Base-by-base conservation (phyloP, 2,888 invertebrate species). In the Parapristionchus giblindavisi region DNA sequence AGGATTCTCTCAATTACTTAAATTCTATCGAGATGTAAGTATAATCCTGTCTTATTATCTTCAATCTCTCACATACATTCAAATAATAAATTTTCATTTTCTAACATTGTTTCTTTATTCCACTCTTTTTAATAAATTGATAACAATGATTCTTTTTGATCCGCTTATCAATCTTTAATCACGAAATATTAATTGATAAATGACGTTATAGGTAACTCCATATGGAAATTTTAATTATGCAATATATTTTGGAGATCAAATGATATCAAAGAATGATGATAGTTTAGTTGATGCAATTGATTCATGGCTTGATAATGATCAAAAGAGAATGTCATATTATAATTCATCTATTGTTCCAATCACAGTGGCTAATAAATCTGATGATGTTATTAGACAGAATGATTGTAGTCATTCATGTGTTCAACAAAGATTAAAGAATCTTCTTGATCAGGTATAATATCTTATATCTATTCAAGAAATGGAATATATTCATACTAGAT, bases 1-100 rank as follows among this genome's bases (percentile, higher is more conserved):
- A 52, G 68, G 52, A 68, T 68, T 68, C 52, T 36, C 51, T 52
- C 51, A 68, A 34, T 24, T 68, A 17, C 68, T 68, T 36, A 51
- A 68, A 52, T 52, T 38, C 17, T 68, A 68, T 52, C 29, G 36
- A 68, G 68, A 68, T 52, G 68, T 52, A 14, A 68, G 52, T 68
- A 8, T n/a, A 8, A 36, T 11, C 11, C 32, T 58, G 24, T 58
- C 58, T 17, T 58, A 21, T 27, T 34, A 17, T 60, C 38, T n/a
- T 60, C 2, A n/a, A n/a, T n/a, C n/a, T n/a, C n/a, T n/a, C n/a
- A n/a, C n/a, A n/a, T n/a, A n/a, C n/a, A n/a, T n/a, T n/a, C n/a
- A n/a, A n/a, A n/a, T n/a, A n/a, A n/a, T n/a, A n/a, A n/a, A n/a
- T n/a, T n/a, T n/a, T n/a, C n/a, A n/a, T n/a, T n/a, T n/a, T n/a